These are phyloP conservation scores for Pangasianodon gigas DNA, from an alignment of 2,113 vertebrate species.

Conservation along the genomic window DNA sequence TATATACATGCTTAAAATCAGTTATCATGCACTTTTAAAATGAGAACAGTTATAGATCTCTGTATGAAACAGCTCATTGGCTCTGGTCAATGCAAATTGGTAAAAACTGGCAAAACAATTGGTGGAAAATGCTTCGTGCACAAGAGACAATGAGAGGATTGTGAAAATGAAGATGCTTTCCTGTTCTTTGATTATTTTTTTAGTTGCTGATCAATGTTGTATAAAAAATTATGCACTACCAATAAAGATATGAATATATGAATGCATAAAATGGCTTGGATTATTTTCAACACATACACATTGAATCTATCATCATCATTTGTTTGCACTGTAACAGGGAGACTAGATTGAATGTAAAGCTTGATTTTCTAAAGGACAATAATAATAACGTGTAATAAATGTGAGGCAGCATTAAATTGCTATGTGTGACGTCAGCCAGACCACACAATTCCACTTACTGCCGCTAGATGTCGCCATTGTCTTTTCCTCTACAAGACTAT, in stretches of 20 bases:
- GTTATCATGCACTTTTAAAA: constrained; percentile 10
- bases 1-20: neutral
- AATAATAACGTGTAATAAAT: neutral
- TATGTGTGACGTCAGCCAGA: neutral
- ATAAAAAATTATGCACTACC: constrained; percentile 49
- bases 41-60: neutral
- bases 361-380: neutral
- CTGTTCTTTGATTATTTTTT: constrained; percentile 32
- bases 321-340: neutral
- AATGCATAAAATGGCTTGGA: neutral
- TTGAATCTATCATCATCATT: neutral
- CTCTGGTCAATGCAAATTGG: neutral
- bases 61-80: neutral
- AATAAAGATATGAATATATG: constrained; percentile 63
- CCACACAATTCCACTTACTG: neutral
- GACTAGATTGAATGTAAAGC: neutral
- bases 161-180: constrained; percentile 2
- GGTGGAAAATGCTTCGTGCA: neutral
- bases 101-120: neutral
- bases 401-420: neutral
- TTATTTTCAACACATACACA: constrained; percentile 2
- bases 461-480: constrained; percentile 28
- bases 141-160: neutral
- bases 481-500: neutral
- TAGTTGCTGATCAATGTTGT: constrained; percentile 40